These are phyloP conservation scores for Plutella xylostella DNA, from an alignment of 2,888 invertebrate species.

Conservation along the genomic window DNA sequence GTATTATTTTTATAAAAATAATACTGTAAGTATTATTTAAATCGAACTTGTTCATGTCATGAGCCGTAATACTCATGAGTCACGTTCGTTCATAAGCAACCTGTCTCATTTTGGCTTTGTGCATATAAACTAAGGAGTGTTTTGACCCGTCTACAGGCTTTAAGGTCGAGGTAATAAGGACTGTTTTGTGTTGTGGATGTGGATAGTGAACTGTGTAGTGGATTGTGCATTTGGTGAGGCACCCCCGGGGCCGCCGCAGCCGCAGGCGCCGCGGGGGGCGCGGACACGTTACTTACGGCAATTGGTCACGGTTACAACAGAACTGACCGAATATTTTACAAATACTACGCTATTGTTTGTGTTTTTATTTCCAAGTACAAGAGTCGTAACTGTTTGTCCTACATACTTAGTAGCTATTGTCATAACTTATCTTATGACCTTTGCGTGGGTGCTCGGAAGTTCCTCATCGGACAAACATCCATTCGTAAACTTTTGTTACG, in stretches of 20 bases:
- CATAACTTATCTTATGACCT: no score
- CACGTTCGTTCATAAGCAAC: slow-evolving; percentile 32
- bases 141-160: not conserved
- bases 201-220: not conserved
- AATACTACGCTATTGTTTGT: slow-evolving; percentile 15
- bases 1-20: no score
- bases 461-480: no score
- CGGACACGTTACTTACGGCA: slow-evolving; percentile 41
- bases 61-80: slow-evolving; percentile 32
- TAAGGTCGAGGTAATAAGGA: not conserved
- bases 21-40: no score
- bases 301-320: slow-evolving; percentile 55
- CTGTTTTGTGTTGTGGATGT: not conserved
- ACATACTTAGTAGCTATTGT: no score
- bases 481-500: no score
- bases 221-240: slow-evolving; percentile 24
- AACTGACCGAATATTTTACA: slow-evolving; percentile 41
- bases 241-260: slow-evolving; percentile 45
- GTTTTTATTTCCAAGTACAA: not conserved
- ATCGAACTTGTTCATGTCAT: slow-evolving; percentile 4
- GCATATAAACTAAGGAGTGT: not conserved
- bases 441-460: no score
- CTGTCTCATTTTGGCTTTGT: slow-evolving; percentile 23
- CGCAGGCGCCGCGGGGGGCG: slow-evolving; percentile 20
- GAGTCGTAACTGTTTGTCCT: no score